These are phyloP conservation scores for Neoscelio sp. DNA, from an alignment of 2,888 invertebrate species.

Conservation along the genomic window DNA sequence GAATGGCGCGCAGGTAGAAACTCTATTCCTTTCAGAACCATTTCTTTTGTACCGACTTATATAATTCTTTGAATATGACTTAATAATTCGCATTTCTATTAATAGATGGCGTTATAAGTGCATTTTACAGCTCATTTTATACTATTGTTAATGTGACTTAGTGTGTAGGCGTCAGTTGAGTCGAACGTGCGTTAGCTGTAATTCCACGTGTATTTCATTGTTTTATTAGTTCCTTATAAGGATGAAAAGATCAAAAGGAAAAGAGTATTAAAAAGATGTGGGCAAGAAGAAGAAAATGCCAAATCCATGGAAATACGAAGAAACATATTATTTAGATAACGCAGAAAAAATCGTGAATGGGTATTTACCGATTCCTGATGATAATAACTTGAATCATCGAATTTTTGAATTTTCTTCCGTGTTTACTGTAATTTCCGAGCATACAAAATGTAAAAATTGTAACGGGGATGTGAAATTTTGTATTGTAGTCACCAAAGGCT, in stretches of 20 bases:
- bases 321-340: background rate
- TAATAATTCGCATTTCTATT: no score
- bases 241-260: constrained; percentile 19
- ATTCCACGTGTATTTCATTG: background rate
- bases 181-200: constrained; percentile 8
- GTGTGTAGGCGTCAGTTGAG: constrained; percentile 12
- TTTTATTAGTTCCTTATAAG: background rate
- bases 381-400: constrained; percentile 17
- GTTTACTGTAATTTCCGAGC: background rate
- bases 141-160: background rate
- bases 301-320: constrained; percentile 8
- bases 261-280: constrained; percentile 3
- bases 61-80: no score
- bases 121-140: constrained; percentile 6
- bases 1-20: no score
- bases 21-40: no score
- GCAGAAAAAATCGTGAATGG: constrained; percentile 14
- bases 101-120: constrained; percentile 5
- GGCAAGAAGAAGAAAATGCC: constrained; percentile 17
- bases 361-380: constrained; percentile 11
- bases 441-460: constrained; percentile 16
- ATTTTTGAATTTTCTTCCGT: constrained; percentile 10
- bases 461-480: constrained; percentile 13
- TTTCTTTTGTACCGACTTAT: no score
- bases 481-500: constrained; percentile 20